Percentiles rank a stretch among this genome's conserved stretches.
Conservation (phyloP, 1,140 invertebrate species). For the Physella acuta region DNA sequence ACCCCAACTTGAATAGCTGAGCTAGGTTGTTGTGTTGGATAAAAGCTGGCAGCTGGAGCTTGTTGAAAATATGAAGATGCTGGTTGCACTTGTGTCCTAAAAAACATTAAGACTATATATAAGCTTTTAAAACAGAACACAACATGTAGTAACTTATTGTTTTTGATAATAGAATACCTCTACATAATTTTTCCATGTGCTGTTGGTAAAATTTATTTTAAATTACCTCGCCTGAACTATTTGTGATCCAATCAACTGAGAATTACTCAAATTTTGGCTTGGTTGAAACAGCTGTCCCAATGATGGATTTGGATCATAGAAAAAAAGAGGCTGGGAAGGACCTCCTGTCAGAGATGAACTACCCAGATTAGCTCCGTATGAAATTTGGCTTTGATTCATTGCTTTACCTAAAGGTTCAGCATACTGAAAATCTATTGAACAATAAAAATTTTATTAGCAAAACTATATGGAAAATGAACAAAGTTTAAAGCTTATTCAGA, state of each 20-base stretch:
- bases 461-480: not conserved
- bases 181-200: not conserved
- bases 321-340: constrained; percentile 39
- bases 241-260: constrained; percentile 67
- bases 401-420: constrained; percentile 27
- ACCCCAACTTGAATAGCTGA: constrained; percentile 43
- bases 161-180: no score
- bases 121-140: no score
- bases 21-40: constrained; percentile 44
- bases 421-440: not conserved
- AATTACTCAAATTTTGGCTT: constrained; percentile 49
- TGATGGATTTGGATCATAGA: constrained; percentile 44
- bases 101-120: constrained; percentile 3
- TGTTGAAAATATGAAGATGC: constrained; percentile 47
- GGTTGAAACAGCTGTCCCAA: constrained; percentile 26
- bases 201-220: not conserved
- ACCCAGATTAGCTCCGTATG: constrained; percentile 68
- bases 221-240: constrained; percentile 63
- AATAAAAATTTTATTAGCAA: constrained; percentile 1
- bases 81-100: constrained; percentile 32
- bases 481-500: no score
- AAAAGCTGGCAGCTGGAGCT: constrained; percentile 49
- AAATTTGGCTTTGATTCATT: constrained; percentile 64
- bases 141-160: no score
- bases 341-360: constrained; percentile 58